Conservation (phyloP, 2,888 invertebrate genomes). For the Aphidius colemani region DNA sequence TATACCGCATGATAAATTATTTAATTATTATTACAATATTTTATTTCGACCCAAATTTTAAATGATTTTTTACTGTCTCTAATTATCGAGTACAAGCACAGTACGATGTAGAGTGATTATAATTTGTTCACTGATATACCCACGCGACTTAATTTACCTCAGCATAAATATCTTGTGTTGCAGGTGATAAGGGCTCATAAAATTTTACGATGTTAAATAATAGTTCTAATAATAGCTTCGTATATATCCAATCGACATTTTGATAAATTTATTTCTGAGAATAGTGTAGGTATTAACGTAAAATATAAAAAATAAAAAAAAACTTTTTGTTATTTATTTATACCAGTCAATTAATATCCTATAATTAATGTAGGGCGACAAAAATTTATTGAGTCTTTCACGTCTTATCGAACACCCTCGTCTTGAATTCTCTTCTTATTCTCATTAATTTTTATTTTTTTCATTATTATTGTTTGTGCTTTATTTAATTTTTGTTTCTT, state of each 20-base stretch:
- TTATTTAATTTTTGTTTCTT: constrained; percentile 9
- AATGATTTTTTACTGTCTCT: no score
- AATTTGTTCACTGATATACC: background rate
- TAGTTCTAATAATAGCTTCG: constrained; percentile 31
- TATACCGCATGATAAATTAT: no score
- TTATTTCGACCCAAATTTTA: no score
- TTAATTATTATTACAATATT: no score
- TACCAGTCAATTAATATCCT: constrained; percentile 24
- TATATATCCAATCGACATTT: constrained; percentile 22
- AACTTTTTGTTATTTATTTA: constrained; percentile 15
- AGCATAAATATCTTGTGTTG: constrained; percentile 24
- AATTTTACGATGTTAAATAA: constrained; percentile 35
- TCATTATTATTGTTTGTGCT: constrained; percentile 1
- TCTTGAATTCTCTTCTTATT: constrained; percentile 5
- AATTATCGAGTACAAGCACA: no score
- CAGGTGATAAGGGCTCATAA: constrained; percentile 33
- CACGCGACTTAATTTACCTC: constrained; percentile 11
- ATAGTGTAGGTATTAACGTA: constrained; percentile 14
- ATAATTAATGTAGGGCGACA: constrained; percentile 24
- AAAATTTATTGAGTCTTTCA: constrained; percentile 2
- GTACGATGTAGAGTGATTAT: background rate
- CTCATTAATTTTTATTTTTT: background rate
- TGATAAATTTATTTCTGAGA: constrained; percentile 21
- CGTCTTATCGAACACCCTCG: constrained; percentile 16
- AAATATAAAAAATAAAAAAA: background rate